A percentile compares a stretch with the other conserved stretches of the same genome.
Conservation (phyloP, 1,140 invertebrate species). For the Caenorhabditis tropicalis region DNA sequence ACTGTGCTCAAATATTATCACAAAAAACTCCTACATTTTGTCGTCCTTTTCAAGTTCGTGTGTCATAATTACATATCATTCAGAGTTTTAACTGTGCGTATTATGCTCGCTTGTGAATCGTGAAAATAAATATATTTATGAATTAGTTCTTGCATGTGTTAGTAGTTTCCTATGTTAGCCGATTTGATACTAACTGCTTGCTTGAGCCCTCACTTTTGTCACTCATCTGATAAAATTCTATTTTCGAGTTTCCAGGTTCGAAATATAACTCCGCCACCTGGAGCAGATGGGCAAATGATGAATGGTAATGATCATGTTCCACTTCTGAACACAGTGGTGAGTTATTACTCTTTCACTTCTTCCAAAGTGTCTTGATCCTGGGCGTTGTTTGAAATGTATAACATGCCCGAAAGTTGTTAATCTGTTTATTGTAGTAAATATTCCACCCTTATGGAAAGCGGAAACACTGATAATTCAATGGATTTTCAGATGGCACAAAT, state of each 20-base stretch:
- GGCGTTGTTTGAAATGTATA: no score
- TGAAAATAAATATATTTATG: neutral
- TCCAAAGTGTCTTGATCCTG: neutral
- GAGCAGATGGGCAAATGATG: neutral
- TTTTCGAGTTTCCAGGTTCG: neutral
- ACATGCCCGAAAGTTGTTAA: no score
- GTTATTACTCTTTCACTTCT: neutral
- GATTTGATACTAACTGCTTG: neutral
- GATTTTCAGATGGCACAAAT: conserved; percentile 8
- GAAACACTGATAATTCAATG: neutral
- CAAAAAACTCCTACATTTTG: neutral
- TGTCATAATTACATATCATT: no score
- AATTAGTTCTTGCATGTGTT: no score
- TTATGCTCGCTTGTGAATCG: no score
- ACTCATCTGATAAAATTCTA: neutral
- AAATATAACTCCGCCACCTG: conserved; percentile 13
- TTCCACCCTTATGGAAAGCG: neutral
- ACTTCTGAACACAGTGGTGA: neutral
- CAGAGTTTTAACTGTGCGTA: no score
- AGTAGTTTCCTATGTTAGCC: neutral
- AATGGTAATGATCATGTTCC: conserved; percentile 7
- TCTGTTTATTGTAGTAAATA: no score
- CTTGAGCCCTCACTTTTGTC: no score
- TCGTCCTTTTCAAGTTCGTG: no score
- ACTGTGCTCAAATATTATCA: neutral